Conservation (phyloP, 2,797 vertebrate genomes). For the Oryzias dopingdopingensis region DNA sequence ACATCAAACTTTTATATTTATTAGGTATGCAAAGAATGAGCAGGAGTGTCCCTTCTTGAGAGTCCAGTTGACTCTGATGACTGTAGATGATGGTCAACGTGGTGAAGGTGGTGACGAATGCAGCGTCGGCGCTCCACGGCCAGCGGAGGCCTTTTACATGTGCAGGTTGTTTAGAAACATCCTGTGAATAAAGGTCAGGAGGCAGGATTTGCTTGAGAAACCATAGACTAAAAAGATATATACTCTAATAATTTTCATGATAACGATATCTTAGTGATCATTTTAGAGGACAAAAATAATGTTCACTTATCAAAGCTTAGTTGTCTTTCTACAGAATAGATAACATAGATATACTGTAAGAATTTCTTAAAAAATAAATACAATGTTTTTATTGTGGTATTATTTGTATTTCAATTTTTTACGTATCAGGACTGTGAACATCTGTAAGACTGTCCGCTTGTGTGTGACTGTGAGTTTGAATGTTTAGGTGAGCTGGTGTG, state of each 20-base stretch:
- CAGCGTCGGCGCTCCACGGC: slow-evolving; percentile 17
- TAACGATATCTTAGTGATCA: slow-evolving; percentile 64
- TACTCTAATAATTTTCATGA: slow-evolving; percentile 64
- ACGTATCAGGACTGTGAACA: slow-evolving; percentile 71
- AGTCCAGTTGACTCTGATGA: rapidly evolving
- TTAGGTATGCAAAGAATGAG: slow-evolving; percentile 10
- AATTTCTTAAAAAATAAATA: slow-evolving; percentile 63
- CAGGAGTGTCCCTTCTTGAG: slow-evolving; percentile 1
- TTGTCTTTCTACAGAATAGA: slow-evolving; percentile 77
- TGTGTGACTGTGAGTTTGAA: slow-evolving; percentile 18
- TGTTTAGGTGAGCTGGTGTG: slow-evolving; percentile 33
- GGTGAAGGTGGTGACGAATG: slow-evolving; percentile 12
- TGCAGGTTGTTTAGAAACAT: slow-evolving; percentile 39
- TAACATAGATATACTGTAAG: slow-evolving; percentile 65
- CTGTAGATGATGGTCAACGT: slow-evolving; percentile 10
- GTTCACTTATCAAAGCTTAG: slow-evolving; percentile 68
- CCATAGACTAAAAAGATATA: slow-evolving; percentile 57
- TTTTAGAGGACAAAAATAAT: slow-evolving; percentile 68
- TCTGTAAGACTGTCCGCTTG: slow-evolving; percentile 42
- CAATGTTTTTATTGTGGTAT: slow-evolving; percentile 77
- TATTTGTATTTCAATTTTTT: slow-evolving; percentile 79
- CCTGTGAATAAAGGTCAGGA: slow-evolving; percentile 58
- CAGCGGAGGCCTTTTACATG: slow-evolving; percentile 54
- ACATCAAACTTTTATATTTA: slow-evolving; percentile 14
- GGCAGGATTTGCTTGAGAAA: slow-evolving; percentile 37